Evolutionary conservation across 2,113 vertebrate genomes (phyloP), one percentile per base, ranked within the genome.

Genomic region (Campylorhamphus procurvoides): DNA sequence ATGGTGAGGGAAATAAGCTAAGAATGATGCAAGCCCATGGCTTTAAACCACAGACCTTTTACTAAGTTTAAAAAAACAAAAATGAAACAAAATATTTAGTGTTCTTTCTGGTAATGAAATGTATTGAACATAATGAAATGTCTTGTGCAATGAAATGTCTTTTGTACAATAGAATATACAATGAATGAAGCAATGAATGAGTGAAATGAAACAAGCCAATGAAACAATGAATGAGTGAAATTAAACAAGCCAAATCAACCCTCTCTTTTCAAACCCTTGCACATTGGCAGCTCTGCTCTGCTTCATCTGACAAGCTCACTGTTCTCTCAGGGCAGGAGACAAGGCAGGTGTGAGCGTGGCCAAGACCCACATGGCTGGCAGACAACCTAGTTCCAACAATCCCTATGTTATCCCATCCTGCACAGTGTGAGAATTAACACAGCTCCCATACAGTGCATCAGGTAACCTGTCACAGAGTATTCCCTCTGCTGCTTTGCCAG

Each of bases 101-200:
- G 86, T 94, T 63, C 86, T 69, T 66, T 64, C 47, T 56, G 46
- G 77, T 63, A 89, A 78, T 29, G 84, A 97, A 97, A 96, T 89
- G 92, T 62, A 56, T 24, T 47, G 27, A 96, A 84, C 27, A 19
- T 33, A 52, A 59, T 24, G 35, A 90, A 92, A 86, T 59, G 40
- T 59, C 44, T 55, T 28, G 42, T 82, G 78, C 74, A 90, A 47
- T 47, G 72, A 83, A 94, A 39, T 55, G 73, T 27, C 47, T 77
- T 59, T n/a, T 56, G 63, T 81, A 64, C 91, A 86, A 42, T 10
- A 35, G 67, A 75, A 68, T 40, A 8, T 47, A 76, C 68, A 75
- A n/a, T 12, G 39, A 31, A 68, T 72, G 81, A 66, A 59, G 46
- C 50, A 52, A 52, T 29, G 47, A 80, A 58, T 42, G 47, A 55